Percentiles rank a stretch among this genome's conserved stretches.
These are phyloP conservation scores for Epizoanthus scotinus DNA, from an alignment of 92 coral and sea anemone genomes.

Conservation along the genomic window DNA sequence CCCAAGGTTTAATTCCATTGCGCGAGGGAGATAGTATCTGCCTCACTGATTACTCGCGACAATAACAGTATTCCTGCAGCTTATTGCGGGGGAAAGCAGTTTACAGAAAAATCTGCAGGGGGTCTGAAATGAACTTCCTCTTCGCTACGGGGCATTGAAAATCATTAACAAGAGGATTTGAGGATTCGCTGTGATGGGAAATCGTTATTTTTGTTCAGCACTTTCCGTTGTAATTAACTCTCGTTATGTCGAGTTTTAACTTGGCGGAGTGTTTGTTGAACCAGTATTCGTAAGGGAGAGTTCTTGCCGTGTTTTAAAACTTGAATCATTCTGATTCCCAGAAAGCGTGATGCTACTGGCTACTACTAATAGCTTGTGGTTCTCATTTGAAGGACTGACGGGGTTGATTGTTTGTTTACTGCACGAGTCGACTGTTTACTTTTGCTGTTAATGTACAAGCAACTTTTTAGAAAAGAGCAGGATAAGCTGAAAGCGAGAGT, in stretches of 20 bases:
- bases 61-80: constrained; percentile 23
- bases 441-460: constrained; percentile 33
- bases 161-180: constrained; percentile 25
- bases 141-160: constrained; percentile 22
- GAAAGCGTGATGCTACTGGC: not conserved
- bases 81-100: constrained; percentile 25
- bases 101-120: constrained; percentile 26
- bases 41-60: constrained; percentile 19
- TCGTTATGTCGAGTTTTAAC: constrained; percentile 1
- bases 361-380: not conserved
- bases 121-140: constrained; percentile 31
- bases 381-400: not conserved
- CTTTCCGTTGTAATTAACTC: constrained; percentile 35
- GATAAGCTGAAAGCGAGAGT: constrained; percentile 9
- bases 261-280: not conserved
- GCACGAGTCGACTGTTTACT: constrained; percentile 30
- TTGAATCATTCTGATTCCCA: not conserved
- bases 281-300: too few species aligned
- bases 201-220: constrained; percentile 18
- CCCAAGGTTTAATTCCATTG: constrained; percentile 4
- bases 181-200: constrained; percentile 27
- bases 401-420: constrained; percentile 7
- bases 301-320: not conserved
- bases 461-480: constrained; percentile 46
- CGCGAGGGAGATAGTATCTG: not conserved